phyloP scores from a whole-genome alignment of 2,797 vertebrate genomes.

The Salarias fasciatus region DNA sequence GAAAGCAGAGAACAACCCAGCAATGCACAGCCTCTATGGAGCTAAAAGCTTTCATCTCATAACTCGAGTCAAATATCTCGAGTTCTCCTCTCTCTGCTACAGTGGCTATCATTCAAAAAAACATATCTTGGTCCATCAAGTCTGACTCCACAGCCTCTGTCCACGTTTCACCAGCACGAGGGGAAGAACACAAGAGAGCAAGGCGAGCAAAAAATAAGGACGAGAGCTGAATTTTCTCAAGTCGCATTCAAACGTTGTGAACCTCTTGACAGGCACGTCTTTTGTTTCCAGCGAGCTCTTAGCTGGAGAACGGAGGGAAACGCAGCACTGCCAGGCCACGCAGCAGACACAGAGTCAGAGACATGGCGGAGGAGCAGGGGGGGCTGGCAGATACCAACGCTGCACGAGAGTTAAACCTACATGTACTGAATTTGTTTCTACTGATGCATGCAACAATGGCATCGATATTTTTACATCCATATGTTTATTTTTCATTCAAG shows the following conservation, averaged over 20 bases:
- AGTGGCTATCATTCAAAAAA: background rate
- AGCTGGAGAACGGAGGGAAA: slow-evolving; percentile 11
- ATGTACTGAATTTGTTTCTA: background rate
- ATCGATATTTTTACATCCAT: background rate
- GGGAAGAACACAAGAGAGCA: slow-evolving; percentile 2
- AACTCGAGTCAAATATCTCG: too few relatives aligned
- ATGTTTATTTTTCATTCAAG: background rate
- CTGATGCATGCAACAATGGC: too few relatives aligned
- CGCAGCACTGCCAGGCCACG: background rate
- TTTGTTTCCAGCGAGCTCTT: slow-evolving; percentile 28
- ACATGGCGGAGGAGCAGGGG: slow-evolving; percentile 9
- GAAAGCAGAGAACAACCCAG: slow-evolving; percentile 3
- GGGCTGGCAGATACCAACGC: background rate
- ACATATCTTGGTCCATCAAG: background rate
- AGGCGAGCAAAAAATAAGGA: background rate
- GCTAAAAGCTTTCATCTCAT: too few relatives aligned
- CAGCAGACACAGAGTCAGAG: slow-evolving; percentile 20
- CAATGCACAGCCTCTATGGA: too few relatives aligned
- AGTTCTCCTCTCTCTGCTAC: too few relatives aligned
- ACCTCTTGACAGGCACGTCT: slow-evolving; percentile 38
- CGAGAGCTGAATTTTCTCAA: background rate
- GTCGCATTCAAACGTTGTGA: slow-evolving; percentile 8
- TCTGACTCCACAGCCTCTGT: background rate
- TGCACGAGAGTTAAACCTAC: too few relatives aligned
- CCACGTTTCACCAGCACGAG: slow-evolving; percentile 45